Base-by-base conservation (phyloP, 2,113 vertebrate genomes). In the Urocynchramus pylzowi region DNA sequence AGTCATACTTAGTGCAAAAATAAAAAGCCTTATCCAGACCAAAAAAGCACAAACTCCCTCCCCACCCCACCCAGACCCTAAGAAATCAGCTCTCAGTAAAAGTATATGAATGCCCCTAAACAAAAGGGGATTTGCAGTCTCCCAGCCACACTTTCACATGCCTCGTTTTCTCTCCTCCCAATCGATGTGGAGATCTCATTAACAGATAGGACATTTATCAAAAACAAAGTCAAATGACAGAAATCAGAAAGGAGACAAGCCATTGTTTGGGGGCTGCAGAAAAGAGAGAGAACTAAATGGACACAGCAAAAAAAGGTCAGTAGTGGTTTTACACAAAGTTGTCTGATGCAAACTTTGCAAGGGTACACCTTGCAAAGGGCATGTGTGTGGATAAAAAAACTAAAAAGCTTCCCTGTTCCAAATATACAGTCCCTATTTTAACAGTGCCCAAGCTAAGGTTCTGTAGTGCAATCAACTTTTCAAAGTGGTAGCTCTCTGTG, bases 1-100 rank as follows among this genome's bases (percentile, higher is more conserved):
- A 98, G 97, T 98, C 97, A 97, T 95, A 98, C 95, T 98, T 98
- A 98, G 98, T 98, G 98, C 97, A 98, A 98, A 98, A 98, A 97
- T 95, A 96, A 97, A 97, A 96, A 97, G 92, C 93, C 97, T 96
- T 95, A 95, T 90, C 94, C 82, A 98, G 95, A 98, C 95, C 94
- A 96, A 98, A 95, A 92, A 96, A 98, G 96, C 84, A 95, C 95
- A 97, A 93, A 93, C 88, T 92, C 92, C 95, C 92, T 68, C 39
- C 76, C 95, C 85, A 80, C 37, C 93, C 92, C 50, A 82, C 90
- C 89, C 89, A 68, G 74, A 7, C 83, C 95, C 91, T 79, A 90
- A 90, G 79, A 96, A 95, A 96, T 95, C 92, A 96, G 88, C 95
- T 97, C 94, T 97, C 93, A 82, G 63, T 95, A 96, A 88, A 97